These are phyloP conservation scores for Leptobrachium leishanense DNA, from an alignment of 2,113 vertebrate species.

Conservation along the genomic window DNA sequence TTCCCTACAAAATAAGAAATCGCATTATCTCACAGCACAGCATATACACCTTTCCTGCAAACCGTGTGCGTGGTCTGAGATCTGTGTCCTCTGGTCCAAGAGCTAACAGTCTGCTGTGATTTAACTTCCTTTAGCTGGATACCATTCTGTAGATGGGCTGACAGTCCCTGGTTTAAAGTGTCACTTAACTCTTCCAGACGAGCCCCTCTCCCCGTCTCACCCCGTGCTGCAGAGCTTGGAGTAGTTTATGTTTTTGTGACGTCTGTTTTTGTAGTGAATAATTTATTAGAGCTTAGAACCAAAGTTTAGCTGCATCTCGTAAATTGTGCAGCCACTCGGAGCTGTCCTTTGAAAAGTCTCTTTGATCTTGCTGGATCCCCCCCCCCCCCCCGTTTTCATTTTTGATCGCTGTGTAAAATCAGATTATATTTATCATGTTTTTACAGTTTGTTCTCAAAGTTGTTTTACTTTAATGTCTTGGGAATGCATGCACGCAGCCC, in stretches of 20 bases:
- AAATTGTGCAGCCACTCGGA: constrained; percentile 64
- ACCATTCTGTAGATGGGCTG: too few species aligned
- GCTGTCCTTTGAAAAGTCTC: constrained; percentile 65
- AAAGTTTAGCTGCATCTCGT: constrained; percentile 64
- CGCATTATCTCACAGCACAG: too few species aligned
- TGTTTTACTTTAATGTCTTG: not conserved
- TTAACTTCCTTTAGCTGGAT: too few species aligned
- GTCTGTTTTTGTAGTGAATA: constrained; percentile 66
- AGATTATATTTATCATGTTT: constrained; percentile 53
- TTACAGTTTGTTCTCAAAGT: constrained; percentile 32
- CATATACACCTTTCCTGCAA: too few species aligned
- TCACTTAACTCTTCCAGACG: too few species aligned
- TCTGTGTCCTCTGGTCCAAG: too few species aligned
- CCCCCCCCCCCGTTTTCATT: constrained; percentile 54
- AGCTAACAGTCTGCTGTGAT: too few species aligned
- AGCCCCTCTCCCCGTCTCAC: too few species aligned
- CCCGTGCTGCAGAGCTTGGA: not conserved
- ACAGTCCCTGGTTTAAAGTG: too few species aligned
- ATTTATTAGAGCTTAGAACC: constrained; percentile 64
- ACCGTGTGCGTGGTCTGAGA: too few species aligned
- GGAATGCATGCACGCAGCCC: not conserved
- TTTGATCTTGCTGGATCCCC: constrained; percentile 65
- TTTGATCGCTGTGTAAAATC: constrained; percentile 64
- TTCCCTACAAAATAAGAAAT: too few species aligned
- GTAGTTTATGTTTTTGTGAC: constrained; percentile 57